A percentile compares a stretch with the other conserved stretches of the same genome.
Evolutionary conservation across 2,888 invertebrate species (phyloP).

Genomic region (Ectemnius continuus): DNA sequence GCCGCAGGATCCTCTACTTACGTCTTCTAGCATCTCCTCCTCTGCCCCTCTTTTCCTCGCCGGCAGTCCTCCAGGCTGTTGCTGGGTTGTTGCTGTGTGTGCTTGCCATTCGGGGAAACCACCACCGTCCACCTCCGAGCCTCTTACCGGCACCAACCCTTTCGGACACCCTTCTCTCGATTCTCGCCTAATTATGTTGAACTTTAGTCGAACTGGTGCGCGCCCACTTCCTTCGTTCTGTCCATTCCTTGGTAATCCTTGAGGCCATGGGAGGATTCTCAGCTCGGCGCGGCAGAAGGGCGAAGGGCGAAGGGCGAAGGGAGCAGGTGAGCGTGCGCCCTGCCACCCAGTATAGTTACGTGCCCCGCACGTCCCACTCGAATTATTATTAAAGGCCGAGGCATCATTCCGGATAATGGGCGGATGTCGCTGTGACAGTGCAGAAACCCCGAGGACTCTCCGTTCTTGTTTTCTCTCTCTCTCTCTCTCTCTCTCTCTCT

Average conservation of each 20-base stretch:
- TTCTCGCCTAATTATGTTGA: background rate
- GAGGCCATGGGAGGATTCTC: background rate
- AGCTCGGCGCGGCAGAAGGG: background rate
- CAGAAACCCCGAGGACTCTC: constrained; percentile 50
- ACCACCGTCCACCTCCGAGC: background rate
- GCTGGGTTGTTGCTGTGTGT: background rate
- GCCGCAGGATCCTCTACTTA: constrained; percentile 18
- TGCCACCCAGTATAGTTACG: constrained; percentile 30
- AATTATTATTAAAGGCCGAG: constrained; percentile 64
- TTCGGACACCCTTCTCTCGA: background rate
- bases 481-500: too few species aligned
- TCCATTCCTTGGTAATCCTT: constrained; percentile 33
- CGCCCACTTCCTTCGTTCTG: constrained; percentile 48
- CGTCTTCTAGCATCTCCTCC: constrained; percentile 6
- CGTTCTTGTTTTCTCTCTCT: background rate
- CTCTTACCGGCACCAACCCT: background rate
- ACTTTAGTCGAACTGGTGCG: too few species aligned
- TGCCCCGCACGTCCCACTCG: constrained; percentile 52
- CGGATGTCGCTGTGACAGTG: constrained; percentile 66
- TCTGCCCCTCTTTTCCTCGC: constrained; percentile 4
- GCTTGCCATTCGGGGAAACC: background rate
- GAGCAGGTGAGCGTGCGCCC: constrained; percentile 11
- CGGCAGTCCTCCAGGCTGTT: background rate
- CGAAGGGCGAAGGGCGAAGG: background rate
- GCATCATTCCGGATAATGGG: constrained; percentile 63